These are phyloP conservation scores for Drosophila orena DNA, from an alignment of 1,140 invertebrate species.

Conservation along the genomic window DNA sequence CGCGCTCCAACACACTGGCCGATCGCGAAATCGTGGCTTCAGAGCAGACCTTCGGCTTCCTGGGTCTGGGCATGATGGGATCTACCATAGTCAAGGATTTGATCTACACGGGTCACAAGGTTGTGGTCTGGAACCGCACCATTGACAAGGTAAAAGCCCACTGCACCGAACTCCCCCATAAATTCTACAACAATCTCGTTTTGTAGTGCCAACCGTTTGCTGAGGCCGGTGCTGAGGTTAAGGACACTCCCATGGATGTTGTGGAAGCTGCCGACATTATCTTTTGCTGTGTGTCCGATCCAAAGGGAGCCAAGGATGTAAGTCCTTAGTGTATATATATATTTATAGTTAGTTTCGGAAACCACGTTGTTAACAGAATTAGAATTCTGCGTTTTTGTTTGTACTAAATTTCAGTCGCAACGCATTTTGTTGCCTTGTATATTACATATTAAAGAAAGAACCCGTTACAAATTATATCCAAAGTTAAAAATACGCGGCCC, in stretches of 20 bases:
- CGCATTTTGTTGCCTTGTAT: too few species aligned
- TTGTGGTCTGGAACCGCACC: conserved; percentile 97
- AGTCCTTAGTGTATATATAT: too few species aligned
- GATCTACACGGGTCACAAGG: conserved; percentile 96
- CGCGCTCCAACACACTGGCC: conserved; percentile 91
- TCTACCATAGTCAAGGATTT: conserved; percentile 97
- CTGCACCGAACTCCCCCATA: too few species aligned
- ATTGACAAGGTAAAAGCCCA: conserved; percentile 91
- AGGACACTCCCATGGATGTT: conserved; percentile 96
- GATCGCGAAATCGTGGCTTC: conserved; percentile 95
- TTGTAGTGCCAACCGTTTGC: conserved; percentile 90
- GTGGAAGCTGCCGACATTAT: conserved; percentile 96
- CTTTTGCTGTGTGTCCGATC: conserved; percentile 97
- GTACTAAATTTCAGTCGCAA: too few species aligned
- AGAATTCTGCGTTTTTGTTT: too few species aligned
- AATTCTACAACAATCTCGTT: background rate
- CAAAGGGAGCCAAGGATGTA: conserved; percentile 96
- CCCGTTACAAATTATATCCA: too few species aligned
- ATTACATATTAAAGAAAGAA: too few species aligned
- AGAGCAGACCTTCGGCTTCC: conserved; percentile 95
- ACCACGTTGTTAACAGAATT: too few species aligned
- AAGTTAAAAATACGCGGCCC: too few species aligned
- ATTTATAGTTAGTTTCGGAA: too few species aligned
- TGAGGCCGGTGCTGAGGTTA: conserved; percentile 90
- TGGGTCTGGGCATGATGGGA: conserved; percentile 98